Evolutionary conservation across 2,888 invertebrate species (phyloP).

Genomic region (Eremobia ochroleuca): DNA sequence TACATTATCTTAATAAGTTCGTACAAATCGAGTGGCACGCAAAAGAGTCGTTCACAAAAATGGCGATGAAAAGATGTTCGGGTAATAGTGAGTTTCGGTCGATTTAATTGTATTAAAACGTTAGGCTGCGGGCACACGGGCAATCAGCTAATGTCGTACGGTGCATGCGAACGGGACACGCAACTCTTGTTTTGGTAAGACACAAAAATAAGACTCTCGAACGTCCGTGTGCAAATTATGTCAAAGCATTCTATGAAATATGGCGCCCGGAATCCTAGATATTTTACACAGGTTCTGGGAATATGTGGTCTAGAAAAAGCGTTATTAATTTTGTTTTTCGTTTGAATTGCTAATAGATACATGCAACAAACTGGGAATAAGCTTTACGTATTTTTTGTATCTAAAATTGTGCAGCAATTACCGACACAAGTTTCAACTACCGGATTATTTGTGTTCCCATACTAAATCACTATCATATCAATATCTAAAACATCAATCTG

Average conservation of each 20-base stretch:
- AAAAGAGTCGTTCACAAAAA: slow-evolving; percentile 87
- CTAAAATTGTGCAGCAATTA: slow-evolving; percentile 4
- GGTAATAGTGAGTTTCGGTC: slow-evolving; percentile 86
- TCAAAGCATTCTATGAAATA: slow-evolving; percentile 39
- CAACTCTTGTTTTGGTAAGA: slow-evolving; percentile 76
- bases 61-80: slow-evolving; percentile 85
- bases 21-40: slow-evolving; percentile 79
- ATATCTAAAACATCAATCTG: slow-evolving; percentile 88
- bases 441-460: slow-evolving; percentile 75
- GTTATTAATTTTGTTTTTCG: slow-evolving; percentile 19
- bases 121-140: slow-evolving; percentile 84
- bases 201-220: slow-evolving; percentile 56
- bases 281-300: slow-evolving; percentile 5
- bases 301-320: slow-evolving; percentile 9
- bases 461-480: slow-evolving; percentile 81
- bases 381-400: neutral
- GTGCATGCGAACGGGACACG: slow-evolving; percentile 88
- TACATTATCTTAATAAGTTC: slow-evolving; percentile 84
- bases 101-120: slow-evolving; percentile 91
- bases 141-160: slow-evolving; percentile 88
- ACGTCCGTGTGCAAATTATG: slow-evolving; percentile 37
- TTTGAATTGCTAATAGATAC: slow-evolving; percentile 10
- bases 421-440: slow-evolving; percentile 15
- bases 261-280: neutral
- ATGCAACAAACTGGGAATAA: neutral